These are phyloP conservation scores for Leptinotarsa peninsularis DNA, from an alignment of 2,888 invertebrate species.

Conservation along the genomic window DNA sequence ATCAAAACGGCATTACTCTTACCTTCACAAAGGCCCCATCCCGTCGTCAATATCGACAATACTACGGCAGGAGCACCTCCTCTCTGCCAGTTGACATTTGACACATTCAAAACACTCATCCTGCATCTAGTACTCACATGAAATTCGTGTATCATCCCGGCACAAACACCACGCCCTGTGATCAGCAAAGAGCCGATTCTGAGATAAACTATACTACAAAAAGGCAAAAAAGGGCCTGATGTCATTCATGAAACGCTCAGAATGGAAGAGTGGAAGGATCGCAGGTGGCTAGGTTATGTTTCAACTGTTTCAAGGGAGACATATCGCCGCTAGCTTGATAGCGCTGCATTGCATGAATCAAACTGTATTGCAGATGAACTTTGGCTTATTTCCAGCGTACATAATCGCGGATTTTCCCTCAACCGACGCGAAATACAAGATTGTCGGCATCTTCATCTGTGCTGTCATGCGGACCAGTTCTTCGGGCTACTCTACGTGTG, in stretches of 20 bases:
- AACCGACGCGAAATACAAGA: neutral
- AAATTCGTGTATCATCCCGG: constrained; percentile 5
- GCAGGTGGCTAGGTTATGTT: constrained; percentile 10
- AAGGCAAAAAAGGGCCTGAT: constrained; percentile 32
- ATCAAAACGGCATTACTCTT: neutral
- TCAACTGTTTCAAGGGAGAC: neutral
- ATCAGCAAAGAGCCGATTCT: constrained; percentile 13
- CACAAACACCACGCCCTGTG: constrained; percentile 14
- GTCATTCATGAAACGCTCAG: neutral
- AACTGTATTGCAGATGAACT: constrained; percentile 42
- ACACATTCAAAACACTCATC: constrained; percentile 16
- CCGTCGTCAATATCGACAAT: constrained; percentile 1
- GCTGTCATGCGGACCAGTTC: constrained; percentile 25
- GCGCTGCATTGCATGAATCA: constrained; percentile 26
- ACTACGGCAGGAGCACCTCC: constrained; percentile 14
- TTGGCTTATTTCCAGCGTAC: constrained; percentile 44
- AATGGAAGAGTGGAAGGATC: neutral
- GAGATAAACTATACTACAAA: constrained; percentile 34
- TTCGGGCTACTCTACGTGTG: constrained; percentile 27
- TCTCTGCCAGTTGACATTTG: constrained; percentile 15
- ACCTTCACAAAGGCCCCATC: constrained; percentile 2
- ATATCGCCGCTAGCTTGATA: constrained; percentile 19
- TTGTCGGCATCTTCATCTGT: constrained; percentile 4
- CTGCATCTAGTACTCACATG: constrained; percentile 11
- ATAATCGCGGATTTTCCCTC: constrained; percentile 12